Percentiles rank a stretch among this genome's conserved stretches.
phyloP scores from a whole-genome alignment of 2,888 invertebrate species.

The Petrolisthes cinctipes region DNA sequence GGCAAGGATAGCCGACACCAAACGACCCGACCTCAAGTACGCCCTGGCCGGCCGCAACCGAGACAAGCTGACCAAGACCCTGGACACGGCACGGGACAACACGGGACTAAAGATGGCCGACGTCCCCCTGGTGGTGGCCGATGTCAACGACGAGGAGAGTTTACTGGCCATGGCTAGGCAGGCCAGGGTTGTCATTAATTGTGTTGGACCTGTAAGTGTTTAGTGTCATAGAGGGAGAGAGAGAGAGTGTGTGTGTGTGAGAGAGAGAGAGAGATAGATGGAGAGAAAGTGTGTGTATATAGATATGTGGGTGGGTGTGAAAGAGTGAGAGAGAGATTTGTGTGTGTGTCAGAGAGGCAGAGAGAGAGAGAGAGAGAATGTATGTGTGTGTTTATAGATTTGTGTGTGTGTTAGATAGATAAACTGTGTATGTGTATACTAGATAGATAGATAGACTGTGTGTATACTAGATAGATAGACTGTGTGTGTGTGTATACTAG shows the following conservation, averaged over 20 bases:
- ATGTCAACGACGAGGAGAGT: constrained; percentile 81
- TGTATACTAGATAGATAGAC: background rate
- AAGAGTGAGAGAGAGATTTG: background rate
- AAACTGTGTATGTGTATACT: background rate
- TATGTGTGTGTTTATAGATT: no score
- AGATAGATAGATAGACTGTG: background rate
- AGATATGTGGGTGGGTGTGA: background rate
- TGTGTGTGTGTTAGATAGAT: background rate
- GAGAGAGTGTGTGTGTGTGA: background rate
- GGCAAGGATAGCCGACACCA: constrained; percentile 17
- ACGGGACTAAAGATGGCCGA: constrained; percentile 76
- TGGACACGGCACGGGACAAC: constrained; percentile 60
- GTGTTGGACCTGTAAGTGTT: constrained; percentile 85
- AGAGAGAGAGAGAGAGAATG: no score
- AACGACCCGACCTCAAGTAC: constrained; percentile 19
- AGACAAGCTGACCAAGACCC: constrained; percentile 35
- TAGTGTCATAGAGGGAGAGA: background rate
- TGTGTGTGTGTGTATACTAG: background rate
- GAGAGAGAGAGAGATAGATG: background rate
- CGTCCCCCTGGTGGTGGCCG: constrained; percentile 82
- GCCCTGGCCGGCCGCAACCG: constrained; percentile 59
- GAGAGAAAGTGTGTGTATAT: background rate
- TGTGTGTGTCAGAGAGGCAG: background rate
- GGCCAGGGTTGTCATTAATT: constrained; percentile 86
- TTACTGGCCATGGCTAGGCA: constrained; percentile 84